These are phyloP conservation scores for Iphiclides podalirius DNA, from an alignment of 2,888 invertebrate species.

Conservation along the genomic window DNA sequence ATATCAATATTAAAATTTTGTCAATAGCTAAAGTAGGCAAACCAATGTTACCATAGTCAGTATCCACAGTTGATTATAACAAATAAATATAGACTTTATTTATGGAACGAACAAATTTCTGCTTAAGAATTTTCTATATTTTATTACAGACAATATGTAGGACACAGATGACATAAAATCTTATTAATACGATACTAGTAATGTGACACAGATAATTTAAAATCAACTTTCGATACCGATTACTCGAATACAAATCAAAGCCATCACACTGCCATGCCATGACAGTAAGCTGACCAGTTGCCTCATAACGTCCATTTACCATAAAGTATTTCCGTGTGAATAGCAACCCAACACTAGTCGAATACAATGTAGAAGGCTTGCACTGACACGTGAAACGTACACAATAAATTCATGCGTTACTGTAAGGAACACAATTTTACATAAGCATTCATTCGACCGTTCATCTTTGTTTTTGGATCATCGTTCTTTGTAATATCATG, in stretches of 20 bases:
- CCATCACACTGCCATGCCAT: slow-evolving; percentile 59
- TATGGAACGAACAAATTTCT: neutral
- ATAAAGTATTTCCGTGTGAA: slow-evolving; percentile 49
- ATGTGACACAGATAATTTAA: neutral
- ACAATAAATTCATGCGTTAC: slow-evolving; percentile 41
- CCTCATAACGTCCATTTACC: slow-evolving; percentile 38
- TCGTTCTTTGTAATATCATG: slow-evolving; percentile 28
- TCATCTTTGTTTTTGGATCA: slow-evolving; percentile 34
- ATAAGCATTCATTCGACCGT: slow-evolving; percentile 45
- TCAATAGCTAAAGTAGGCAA: slow-evolving; percentile 44
- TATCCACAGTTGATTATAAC: slow-evolving; percentile 21
- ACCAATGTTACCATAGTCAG: slow-evolving; percentile 24
- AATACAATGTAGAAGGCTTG: slow-evolving; percentile 59
- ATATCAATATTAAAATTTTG: slow-evolving; percentile 38
- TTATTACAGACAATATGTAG: neutral
- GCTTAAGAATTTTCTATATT: neutral
- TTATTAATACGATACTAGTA: neutral
- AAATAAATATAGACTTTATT: neutral
- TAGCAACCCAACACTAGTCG: slow-evolving; percentile 57
- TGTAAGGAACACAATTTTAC: slow-evolving; percentile 26
- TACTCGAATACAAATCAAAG: slow-evolving; percentile 41
- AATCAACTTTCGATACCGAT: slow-evolving; percentile 31
- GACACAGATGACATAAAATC: neutral
- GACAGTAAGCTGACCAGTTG: slow-evolving; percentile 35
- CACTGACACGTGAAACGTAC: slow-evolving; percentile 55